A percentile compares a stretch with the other conserved stretches of the same genome.
phyloP scores from a whole-genome alignment of 2,113 vertebrate species.

The Petroica traversi region DNA sequence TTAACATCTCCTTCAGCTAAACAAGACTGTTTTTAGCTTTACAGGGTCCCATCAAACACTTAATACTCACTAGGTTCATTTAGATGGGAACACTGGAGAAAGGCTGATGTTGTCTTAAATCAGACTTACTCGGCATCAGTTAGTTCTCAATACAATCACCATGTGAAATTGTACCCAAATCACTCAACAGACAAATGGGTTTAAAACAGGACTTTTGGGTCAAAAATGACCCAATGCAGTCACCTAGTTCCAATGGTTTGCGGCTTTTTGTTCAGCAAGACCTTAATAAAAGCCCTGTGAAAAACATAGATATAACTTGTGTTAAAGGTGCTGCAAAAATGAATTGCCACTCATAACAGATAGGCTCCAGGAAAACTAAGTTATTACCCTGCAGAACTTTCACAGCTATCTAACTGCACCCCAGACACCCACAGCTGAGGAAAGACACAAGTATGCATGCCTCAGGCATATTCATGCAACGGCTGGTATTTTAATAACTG shows the following conservation, averaged over 20 bases:
- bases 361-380: not conserved
- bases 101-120: not conserved
- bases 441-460: not conserved
- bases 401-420: not conserved
- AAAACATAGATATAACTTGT: not conserved
- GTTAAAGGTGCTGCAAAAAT: not conserved
- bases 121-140: not conserved
- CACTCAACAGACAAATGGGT: not conserved
- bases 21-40: not conserved
- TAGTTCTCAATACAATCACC: not conserved
- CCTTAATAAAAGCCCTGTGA: fast-evolving
- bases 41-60: not conserved
- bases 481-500: not conserved
- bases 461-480: not conserved
- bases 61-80: not conserved
- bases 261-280: not conserved
- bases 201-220: not conserved
- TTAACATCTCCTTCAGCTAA: not conserved
- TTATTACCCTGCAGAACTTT: not conserved
- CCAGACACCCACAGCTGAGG: not conserved
- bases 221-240: not conserved
- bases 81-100: not conserved
- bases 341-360: not conserved
- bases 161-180: not conserved
- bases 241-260: not conserved